Conservation (phyloP, 2,888 invertebrate genomes). For the Lordiphosa fenestrarum region DNA sequence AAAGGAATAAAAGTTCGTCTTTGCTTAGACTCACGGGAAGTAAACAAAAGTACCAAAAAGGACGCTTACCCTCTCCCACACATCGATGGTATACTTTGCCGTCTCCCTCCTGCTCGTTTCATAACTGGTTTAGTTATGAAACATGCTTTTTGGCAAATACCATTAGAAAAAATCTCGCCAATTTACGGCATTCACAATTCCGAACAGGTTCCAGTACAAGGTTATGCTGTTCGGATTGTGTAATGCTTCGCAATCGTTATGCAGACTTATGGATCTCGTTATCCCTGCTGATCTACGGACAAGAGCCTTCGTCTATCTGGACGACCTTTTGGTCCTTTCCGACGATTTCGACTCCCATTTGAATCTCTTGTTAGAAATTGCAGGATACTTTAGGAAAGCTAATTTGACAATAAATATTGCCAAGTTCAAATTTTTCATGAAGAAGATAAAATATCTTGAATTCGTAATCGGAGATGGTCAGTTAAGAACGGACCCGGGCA, state of each 20-base stretch:
- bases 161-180: conserved; percentile 38
- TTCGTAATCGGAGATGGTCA: no score
- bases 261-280: conserved; percentile 4
- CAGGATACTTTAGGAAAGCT: neutral
- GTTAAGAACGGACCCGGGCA: no score
- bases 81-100: neutral
- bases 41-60: conserved; percentile 30
- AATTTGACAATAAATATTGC: conserved; percentile 8
- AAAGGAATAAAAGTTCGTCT: no score
- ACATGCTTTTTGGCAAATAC: neutral
- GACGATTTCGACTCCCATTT: conserved; percentile 24
- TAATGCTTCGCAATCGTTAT: conserved; percentile 3
- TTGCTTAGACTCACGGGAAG: no score
- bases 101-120: neutral
- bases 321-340: conserved; percentile 25
- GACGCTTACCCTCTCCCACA: conserved; percentile 30
- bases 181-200: no score
- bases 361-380: neutral
- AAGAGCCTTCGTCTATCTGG: conserved; percentile 30
- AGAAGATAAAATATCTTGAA: no score
- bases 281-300: conserved; percentile 2
- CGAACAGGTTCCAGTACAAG: conserved; percentile 18
- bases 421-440: neutral
- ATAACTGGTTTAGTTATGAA: neutral
- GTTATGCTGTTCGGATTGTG: neutral